Evolutionary conservation across 1,140 invertebrate species (phyloP), one percentile per base, ranked within the genome.

Genomic region (Octopus sinensis): DNA sequence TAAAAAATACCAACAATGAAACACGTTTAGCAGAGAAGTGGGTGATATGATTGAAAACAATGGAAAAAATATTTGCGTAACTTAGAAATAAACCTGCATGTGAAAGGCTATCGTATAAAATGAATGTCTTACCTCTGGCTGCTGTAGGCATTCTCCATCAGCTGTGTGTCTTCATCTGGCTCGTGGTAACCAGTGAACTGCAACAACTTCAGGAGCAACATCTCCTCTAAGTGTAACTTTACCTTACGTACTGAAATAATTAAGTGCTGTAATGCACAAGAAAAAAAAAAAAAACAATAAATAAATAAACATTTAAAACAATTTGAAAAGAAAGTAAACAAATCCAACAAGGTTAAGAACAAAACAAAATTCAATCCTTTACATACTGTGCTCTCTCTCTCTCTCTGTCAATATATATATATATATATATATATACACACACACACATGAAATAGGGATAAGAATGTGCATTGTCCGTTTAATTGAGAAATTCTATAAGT

Each of bases 141-240:
- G 88, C 93, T 94, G 87, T 95, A 95, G 86, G 93, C 94, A 88
- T 96, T 95, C 87, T 95, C 94, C 30, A 92, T 83, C 89, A 89
- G 91, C 87, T 93, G 92, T 23, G 90, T 83, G 79, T 91, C 91
- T 17, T 85, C 83, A 43, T 91, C 88, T 12, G 86, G 82, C 62
- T 89, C 87, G 79, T 86, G 88, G 83, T 84, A 85, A 5, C 93
- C 93, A 84, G 93, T 91, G 68, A 95, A 96, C 82, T 93, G 93
- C 85, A 94, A 93, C 86, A 98, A 86, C 90, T 97, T 96, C 84
- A 98, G 93, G 54, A 99, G 93, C 62, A 99, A 91, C 85, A 93
- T 92, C 90, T 97, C 97, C 89, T 98, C 97, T 4, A 99, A 88
- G 84, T 95, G 94, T 4, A 98, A 90, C 51, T 94, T 95, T 71